phyloP scores from a whole-genome alignment of 2,113 vertebrate species.

The Protobothrops mucrosquamatus region DNA sequence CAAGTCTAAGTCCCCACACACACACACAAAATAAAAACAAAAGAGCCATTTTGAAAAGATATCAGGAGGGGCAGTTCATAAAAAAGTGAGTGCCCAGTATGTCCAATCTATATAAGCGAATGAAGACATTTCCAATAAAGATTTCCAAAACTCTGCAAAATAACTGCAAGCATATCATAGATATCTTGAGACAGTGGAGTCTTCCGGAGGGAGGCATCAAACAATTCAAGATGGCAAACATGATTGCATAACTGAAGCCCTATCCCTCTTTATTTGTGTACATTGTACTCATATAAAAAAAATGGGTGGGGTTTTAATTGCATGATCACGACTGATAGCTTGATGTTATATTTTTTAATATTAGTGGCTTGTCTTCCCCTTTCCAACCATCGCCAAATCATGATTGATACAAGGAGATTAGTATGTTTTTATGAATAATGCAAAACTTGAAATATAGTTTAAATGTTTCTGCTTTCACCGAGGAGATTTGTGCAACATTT shows the following conservation, averaged over 20 bases:
- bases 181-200: neutral
- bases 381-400: neutral
- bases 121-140: neutral
- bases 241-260: neutral
- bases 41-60: neutral
- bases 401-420: neutral
- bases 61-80: neutral
- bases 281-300: neutral
- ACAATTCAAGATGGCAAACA: neutral
- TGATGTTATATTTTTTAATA: neutral
- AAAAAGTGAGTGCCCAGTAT: neutral
- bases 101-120: neutral
- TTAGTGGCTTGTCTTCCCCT: neutral
- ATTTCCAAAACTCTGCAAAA: neutral
- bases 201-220: neutral
- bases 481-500: neutral
- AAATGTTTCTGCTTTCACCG: neutral
- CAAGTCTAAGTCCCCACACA: neutral
- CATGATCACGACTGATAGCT: neutral
- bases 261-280: neutral
- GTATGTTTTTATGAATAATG: neutral
- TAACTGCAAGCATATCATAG: neutral
- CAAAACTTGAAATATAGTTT: neutral
- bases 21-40: neutral
- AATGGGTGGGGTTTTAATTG: neutral